phyloP scores from a whole-genome alignment of 2,888 invertebrate species.

The Torymus auratus region DNA sequence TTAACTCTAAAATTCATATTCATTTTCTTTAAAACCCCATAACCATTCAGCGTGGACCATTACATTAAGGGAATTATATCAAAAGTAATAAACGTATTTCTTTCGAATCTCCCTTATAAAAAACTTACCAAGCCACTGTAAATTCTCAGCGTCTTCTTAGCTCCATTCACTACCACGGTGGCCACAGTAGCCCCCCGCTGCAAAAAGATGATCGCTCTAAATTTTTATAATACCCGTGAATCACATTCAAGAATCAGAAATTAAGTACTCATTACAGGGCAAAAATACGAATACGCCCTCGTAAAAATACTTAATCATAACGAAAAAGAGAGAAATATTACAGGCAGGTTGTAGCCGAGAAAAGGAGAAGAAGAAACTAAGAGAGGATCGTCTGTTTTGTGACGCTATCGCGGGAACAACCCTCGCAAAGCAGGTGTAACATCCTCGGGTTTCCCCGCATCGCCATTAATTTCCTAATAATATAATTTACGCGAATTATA shows the following conservation, averaged over 20 bases:
- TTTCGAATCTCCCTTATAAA: not conserved
- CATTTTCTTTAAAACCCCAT: not conserved
- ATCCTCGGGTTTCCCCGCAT: constrained; percentile 5
- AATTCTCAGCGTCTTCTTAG: not conserved
- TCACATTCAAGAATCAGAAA: not conserved
- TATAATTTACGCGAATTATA: constrained; percentile 55
- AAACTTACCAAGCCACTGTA: not conserved
- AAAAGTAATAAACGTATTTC: not conserved
- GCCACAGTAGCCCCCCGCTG: not conserved
- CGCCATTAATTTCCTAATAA: constrained; percentile 50
- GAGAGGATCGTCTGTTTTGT: not conserved
- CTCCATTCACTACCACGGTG: not conserved
- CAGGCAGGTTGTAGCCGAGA: too few relatives aligned
- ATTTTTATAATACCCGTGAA: constrained; percentile 5
- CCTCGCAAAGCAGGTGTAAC: not conserved
- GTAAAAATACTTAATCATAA: too few relatives aligned
- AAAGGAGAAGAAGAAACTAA: too few relatives aligned
- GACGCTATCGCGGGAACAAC: not conserved
- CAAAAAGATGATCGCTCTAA: not conserved
- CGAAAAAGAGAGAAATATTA: too few relatives aligned
- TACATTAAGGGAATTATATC: too few relatives aligned
- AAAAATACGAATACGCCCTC: constrained; percentile 1
- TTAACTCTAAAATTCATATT: not conserved
- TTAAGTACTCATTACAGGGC: constrained; percentile 20
- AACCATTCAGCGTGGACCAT: too few relatives aligned